Conservation (phyloP, 1,140 invertebrate genomes). For the Drosophila yakuba region DNA sequence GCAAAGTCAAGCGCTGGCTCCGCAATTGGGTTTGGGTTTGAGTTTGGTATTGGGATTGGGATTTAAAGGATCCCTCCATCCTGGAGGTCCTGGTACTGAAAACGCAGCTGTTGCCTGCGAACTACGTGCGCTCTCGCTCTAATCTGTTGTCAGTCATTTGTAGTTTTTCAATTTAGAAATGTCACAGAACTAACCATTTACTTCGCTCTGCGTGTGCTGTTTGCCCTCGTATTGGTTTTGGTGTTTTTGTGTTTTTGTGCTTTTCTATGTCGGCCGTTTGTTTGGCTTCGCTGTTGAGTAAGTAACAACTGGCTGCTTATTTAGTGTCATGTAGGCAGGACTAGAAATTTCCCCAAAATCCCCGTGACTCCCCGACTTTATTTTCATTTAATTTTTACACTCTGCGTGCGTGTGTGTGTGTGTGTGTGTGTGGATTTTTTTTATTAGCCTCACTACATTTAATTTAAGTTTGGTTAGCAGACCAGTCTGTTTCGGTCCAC, state of each 20-base stretch:
- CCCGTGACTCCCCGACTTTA: conserved; percentile 36
- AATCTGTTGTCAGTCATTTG: conserved; percentile 82
- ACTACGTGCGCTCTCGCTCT: conserved; percentile 64
- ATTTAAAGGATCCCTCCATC: conserved; percentile 8
- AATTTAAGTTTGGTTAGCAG: conserved; percentile 64
- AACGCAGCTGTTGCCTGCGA: conserved; percentile 57
- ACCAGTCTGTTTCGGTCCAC: conserved; percentile 28
- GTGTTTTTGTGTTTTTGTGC: conserved; percentile 4
- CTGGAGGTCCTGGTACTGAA: conserved; percentile 2
- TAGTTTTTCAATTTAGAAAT: conserved; percentile 83
- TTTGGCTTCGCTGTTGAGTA: conserved; percentile 78
- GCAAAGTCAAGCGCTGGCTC: conserved; percentile 42
- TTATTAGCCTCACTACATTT: conserved; percentile 63
- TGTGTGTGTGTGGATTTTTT: conserved; percentile 7
- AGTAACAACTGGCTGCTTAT: conserved; percentile 80
- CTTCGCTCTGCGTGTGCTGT: conserved; percentile 53
- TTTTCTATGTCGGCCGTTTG: conserved; percentile 52
- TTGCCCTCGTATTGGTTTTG: conserved; percentile 69
- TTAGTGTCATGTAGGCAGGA: conserved; percentile 76
- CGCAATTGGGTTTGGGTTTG: conserved; percentile 17
- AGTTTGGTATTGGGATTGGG: conserved; percentile 20
- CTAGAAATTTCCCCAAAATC: conserved; percentile 8
- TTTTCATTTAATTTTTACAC: conserved; percentile 69
- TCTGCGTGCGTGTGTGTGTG: conserved; percentile 10
- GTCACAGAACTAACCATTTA: conserved; percentile 82